Conservation (phyloP, 2,888 invertebrate genomes). For the Drosophila tanythrix region DNA sequence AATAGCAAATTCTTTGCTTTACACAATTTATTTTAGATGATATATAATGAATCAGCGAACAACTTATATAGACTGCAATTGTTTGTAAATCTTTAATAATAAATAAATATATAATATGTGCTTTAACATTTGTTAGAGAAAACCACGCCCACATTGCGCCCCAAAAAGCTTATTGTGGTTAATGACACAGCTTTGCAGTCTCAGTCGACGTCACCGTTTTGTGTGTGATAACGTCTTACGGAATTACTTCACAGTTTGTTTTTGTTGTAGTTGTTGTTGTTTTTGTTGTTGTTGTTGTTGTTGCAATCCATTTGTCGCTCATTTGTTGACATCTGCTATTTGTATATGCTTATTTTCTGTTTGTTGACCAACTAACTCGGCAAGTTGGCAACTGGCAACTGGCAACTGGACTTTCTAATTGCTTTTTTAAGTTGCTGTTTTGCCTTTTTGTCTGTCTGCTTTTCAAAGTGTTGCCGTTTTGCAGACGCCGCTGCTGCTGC, state of each 20-base stretch:
- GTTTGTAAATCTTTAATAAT: not conserved
- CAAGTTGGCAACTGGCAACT: conserved; percentile 28
- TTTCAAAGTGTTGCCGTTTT: conserved; percentile 40
- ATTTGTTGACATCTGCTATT: conserved; percentile 59
- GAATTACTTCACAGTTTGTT: conserved; percentile 46
- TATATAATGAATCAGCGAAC: not conserved
- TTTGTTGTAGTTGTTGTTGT: conserved; percentile 15
- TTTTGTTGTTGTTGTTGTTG: conserved; percentile 31
- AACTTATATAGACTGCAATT: not conserved
- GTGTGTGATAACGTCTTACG: conserved; percentile 42
- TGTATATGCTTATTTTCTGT: conserved; percentile 64
- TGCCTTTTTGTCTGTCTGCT: conserved; percentile 46
- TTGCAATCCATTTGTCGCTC: conserved; percentile 56
- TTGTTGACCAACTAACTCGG: conserved; percentile 44
- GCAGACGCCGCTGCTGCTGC: conserved; percentile 40
- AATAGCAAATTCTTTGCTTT: not conserved
- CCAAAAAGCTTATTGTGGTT: conserved; percentile 24
- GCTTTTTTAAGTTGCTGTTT: conserved; percentile 58
- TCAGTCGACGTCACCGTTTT: not conserved
- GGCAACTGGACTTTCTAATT: conserved; percentile 71
- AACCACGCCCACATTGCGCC: not conserved
- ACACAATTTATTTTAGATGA: not conserved
- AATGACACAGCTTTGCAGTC: conserved; percentile 31
- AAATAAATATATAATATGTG: not conserved
- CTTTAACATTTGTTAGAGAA: conserved; percentile 4